Evolutionary conservation across 2,888 invertebrate genomes (phyloP), one percentile per base, ranked within the genome.

Genomic region (Diabrotica balteata): DNA sequence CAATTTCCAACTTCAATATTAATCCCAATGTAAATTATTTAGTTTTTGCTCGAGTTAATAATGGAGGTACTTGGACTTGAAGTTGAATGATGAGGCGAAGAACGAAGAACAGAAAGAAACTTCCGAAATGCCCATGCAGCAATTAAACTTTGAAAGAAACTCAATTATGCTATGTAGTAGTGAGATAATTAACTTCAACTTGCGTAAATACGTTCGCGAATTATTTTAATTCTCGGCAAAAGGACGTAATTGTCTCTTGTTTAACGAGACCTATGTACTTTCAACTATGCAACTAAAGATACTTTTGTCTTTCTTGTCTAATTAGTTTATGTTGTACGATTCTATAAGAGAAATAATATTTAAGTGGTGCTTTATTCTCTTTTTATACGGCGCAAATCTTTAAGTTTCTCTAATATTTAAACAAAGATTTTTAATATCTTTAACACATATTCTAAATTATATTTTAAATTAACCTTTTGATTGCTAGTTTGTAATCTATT

Each of bases 81-180:
- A 76, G 70, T 74, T 73, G 70, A 73, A 74, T 72, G 68, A 67
- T 67, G 62, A 69, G 63, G 69, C 57, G 53, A 53, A 66, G 63
- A 61, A 50, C 54, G 68, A 61, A 61, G 59, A 71, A 69, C 73
- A 72, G 79, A 61, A 71, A 68, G 74, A 72, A 80, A 80, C 78
- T 80, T 80, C 76, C 79, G 77, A 79, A 81, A 80, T 80, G 79
- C 78, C 80, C 81, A 81, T 81, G 80, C 81, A 81, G 79, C 81
- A 81, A 81, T 81, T 81, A 81, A 81, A 81, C 79, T 81, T 81
- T 79, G 80, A 80, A 81, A 81, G 81, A 81, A 81, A 81, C 81
- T 81, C 81, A 80, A 81, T 81, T 81, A 81, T 78, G 77, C 78
- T 77, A 78, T 79, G 77, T 79, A 80, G 79, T 79, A 79, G 80